Evolutionary conservation across 1,140 invertebrate genomes (phyloP), one percentile per base, ranked within the genome.

Genomic region (Heliconius himera): DNA sequence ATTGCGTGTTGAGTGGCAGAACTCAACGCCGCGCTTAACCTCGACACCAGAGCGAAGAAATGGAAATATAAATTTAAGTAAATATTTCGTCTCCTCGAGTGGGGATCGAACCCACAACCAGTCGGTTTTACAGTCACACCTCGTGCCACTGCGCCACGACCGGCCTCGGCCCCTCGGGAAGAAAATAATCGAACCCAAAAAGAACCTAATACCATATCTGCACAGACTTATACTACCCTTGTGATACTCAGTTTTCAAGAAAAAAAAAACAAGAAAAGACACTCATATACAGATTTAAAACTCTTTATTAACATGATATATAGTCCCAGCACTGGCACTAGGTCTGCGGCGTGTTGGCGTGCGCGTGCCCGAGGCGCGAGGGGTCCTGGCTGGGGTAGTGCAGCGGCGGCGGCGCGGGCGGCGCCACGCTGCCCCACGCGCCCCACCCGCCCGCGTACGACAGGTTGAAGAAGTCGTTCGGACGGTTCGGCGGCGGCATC

Each of bases 381-480:
- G 98, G 98, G 96, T 99, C 98, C 90, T 99, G 98, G 88, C 98
- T 99, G 3, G 98, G 98, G 95, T 99, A 99, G 92, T 99, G 98
- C 66, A 99, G 96, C 0, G 95, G 91, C 75, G 89, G 89, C 38
- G 94, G 91, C 91, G 94, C 82, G 89, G 96, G 71, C 95, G 95
- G 90, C 95, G 95, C 86, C 88, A 66, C 86, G 88, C 82, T 96
- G 95, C 81, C 80, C 92, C 93, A 82, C 94, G 95, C 78, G 13
- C 79, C 79, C 75, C 81, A 79, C 1, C 85, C 84, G 33, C 86
- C 87, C 72, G 89, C 91, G 81, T 91, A 88, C 79, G 96, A 95
- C 49, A 98, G 92, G 89, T 98, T 98, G 92, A 98, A 98, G 94
- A 97, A 98, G 88, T 98, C 98, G 89, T 97, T 97, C 26, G 96